These are phyloP conservation scores for Saturnia pavonia DNA, from an alignment of 2,888 invertebrate species.

Conservation along the genomic window DNA sequence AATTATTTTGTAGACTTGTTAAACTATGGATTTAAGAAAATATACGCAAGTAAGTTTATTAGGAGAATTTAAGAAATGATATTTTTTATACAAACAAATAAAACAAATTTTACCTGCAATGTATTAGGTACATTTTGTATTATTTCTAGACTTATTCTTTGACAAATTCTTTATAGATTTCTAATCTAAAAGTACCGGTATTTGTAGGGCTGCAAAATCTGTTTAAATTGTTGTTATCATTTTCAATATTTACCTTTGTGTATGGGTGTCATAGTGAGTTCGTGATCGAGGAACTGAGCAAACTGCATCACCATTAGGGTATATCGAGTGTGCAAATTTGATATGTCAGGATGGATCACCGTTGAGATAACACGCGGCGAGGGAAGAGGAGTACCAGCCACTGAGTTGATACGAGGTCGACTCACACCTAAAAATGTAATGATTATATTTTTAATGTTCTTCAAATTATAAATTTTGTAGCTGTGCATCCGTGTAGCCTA, in stretches of 20 bases:
- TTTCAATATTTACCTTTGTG: slow-evolving; percentile 85
- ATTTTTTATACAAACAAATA: too few species aligned
- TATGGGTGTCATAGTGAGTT: slow-evolving; percentile 96
- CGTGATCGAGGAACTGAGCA: slow-evolving; percentile 97
- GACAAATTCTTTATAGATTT: too few species aligned
- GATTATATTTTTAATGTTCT: slow-evolving; percentile 27
- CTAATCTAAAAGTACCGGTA: too few species aligned
- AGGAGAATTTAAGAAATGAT: too few species aligned
- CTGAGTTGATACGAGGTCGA: slow-evolving; percentile 87
- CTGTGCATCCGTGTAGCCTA: too few species aligned
- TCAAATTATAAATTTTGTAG: neutral
- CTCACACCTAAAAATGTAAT: slow-evolving; percentile 83
- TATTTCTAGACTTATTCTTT: too few species aligned
- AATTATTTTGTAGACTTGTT: too few species aligned
- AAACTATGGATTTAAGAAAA: neutral
- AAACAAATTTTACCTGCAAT: too few species aligned
- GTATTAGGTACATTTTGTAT: too few species aligned
- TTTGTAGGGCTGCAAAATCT: neutral
- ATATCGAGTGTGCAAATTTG: slow-evolving; percentile 93
- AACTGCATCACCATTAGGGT: slow-evolving; percentile 97
- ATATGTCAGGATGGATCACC: slow-evolving; percentile 94
- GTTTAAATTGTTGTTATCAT: neutral
- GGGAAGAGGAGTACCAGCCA: slow-evolving; percentile 89
- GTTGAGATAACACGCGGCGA: slow-evolving; percentile 94
- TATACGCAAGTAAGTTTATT: too few species aligned